Conservation (phyloP, 2,113 vertebrate genomes). For the Bettongia penicillata region DNA sequence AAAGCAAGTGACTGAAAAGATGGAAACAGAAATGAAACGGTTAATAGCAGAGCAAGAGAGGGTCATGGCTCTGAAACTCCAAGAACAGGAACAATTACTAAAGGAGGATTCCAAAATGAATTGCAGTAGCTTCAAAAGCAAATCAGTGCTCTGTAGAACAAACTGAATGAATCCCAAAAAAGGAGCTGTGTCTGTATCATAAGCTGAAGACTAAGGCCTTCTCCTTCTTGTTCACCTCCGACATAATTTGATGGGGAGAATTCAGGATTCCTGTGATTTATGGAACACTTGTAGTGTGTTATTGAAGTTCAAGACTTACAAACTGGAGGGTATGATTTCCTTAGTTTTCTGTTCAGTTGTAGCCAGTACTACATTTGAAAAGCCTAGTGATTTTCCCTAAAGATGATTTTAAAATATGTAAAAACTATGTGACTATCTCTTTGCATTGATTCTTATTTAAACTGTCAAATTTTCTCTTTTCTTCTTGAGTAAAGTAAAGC, state of each 20-base stretch:
- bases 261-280: neutral
- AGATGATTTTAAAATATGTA: too few relatives aligned
- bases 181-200: neutral
- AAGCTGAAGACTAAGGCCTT: neutral
- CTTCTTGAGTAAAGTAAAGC: neutral
- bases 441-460: too few relatives aligned
- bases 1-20: too few relatives aligned
- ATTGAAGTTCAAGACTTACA: neutral
- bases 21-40: too few relatives aligned
- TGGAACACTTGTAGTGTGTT: neutral
- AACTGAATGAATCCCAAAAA: neutral
- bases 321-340: neutral
- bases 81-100: neutral
- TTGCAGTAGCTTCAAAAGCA: neutral
- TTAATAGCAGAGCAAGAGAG: too few relatives aligned
- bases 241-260: neutral
- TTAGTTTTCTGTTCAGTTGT: neutral
- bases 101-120: neutral
- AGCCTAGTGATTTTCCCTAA: too few relatives aligned
- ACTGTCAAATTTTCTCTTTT: too few relatives aligned
- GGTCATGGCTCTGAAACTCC: neutral
- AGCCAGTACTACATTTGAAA: neutral
- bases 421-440: too few relatives aligned
- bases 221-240: neutral
- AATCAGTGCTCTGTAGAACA: neutral